Percentiles rank a stretch among this genome's conserved stretches.
Conservation (phyloP, 2,113 vertebrate genomes). For the Alethe diademata region DNA sequence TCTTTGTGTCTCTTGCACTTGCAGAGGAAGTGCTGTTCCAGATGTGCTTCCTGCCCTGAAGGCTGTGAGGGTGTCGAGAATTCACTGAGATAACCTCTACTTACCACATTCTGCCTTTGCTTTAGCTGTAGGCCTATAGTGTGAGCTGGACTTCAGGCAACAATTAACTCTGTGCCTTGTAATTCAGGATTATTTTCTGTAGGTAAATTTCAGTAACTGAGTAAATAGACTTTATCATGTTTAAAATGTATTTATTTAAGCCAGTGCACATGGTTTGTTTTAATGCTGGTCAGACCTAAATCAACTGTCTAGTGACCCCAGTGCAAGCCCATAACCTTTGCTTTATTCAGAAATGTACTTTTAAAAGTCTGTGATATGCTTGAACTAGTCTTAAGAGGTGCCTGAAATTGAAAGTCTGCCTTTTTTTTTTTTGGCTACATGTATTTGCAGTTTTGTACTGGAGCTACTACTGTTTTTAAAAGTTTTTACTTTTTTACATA, state of each 20-base stretch:
- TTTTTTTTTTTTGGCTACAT: not conserved
- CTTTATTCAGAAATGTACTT: constrained; percentile 40
- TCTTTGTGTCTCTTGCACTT: not conserved
- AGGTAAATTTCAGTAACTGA: constrained; percentile 41
- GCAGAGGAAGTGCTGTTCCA: not conserved
- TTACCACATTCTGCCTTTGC: not conserved
- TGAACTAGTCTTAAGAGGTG: constrained; percentile 32
- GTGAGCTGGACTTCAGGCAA: constrained; percentile 2
- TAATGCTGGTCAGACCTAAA: not conserved
- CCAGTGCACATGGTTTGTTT: constrained; percentile 7
- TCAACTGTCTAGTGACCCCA: not conserved
- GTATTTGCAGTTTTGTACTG: constrained; percentile 43
- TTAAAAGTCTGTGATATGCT: not conserved
- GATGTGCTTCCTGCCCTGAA: not conserved
- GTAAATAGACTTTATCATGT: constrained; percentile 41
- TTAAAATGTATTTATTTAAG: constrained; percentile 59
- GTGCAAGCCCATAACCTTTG: constrained; percentile 23
- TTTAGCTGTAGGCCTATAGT: not conserved
- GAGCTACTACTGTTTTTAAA: constrained; percentile 52
- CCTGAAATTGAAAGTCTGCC: not conserved
- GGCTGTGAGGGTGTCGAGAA: not conserved
- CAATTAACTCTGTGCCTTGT: constrained; percentile 59
- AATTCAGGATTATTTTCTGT: constrained; percentile 15
- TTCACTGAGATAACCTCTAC: not conserved
- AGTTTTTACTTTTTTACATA: constrained; percentile 29